phyloP scores from a whole-genome alignment of 2,797 vertebrate species.

The Coregonus ussuriensis region DNA sequence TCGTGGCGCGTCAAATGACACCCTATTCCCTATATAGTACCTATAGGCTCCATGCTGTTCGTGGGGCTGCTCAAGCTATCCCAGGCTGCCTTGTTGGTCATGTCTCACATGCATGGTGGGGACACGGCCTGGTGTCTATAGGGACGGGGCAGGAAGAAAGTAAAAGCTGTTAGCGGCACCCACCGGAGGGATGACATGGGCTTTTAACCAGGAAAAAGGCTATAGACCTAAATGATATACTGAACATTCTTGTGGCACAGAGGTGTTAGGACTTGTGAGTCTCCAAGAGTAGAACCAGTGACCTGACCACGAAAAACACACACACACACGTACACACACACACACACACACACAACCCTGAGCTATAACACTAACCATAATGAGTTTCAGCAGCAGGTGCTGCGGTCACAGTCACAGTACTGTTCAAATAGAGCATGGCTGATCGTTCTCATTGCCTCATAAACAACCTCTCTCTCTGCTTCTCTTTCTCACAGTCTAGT shows the following conservation, averaged over 20 bases:
- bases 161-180: not conserved
- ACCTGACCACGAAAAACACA: not conserved
- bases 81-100: conserved; percentile 53
- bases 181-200: not conserved
- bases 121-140: conserved; percentile 29
- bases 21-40: conserved; percentile 35
- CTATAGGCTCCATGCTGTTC: conserved; percentile 63
- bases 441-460: not conserved
- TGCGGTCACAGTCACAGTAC: conserved; percentile 15
- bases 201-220: not conserved
- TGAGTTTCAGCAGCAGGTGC: not conserved
- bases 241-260: not conserved
- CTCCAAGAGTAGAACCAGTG: not conserved
- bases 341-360: not conserved
- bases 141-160: conserved; percentile 21
- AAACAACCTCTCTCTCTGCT: not conserved
- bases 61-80: conserved; percentile 40
- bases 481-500: not conserved
- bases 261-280: not conserved
- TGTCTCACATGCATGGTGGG: conserved; percentile 51
- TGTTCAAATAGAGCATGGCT: not conserved
- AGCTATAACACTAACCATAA: not conserved
- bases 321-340: not conserved
- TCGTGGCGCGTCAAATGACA: not conserved
- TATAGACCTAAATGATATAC: too few species aligned